Conservation (phyloP, 1,140 invertebrate genomes). For the Asobara japonica region DNA sequence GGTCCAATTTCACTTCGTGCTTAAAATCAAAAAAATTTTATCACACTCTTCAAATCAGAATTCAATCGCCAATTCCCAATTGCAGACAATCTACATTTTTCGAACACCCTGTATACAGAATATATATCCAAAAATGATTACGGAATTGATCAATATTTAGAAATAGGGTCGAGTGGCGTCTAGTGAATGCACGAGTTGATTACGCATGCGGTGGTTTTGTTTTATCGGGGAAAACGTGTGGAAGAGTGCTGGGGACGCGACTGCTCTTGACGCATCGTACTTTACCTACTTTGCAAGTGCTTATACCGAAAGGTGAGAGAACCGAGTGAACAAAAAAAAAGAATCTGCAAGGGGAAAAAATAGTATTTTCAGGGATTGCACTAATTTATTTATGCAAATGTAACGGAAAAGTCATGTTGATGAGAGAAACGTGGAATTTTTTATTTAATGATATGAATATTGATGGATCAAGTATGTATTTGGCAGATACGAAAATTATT, state of each 20-base stretch:
- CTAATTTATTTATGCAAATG: too few relatives aligned
- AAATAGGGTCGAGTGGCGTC: constrained; percentile 48
- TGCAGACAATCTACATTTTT: neutral
- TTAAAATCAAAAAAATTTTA: too few relatives aligned
- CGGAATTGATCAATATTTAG: constrained; percentile 38
- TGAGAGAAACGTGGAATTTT: too few relatives aligned
- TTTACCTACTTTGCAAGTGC: neutral
- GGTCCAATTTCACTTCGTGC: too few relatives aligned
- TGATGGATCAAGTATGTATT: too few relatives aligned
- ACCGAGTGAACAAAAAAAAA: neutral
- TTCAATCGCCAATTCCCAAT: neutral
- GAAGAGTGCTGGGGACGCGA: constrained; percentile 6
- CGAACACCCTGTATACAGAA: too few relatives aligned
- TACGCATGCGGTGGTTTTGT: constrained; percentile 36
- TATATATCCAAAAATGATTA: neutral
- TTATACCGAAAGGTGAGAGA: neutral
- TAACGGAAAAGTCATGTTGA: too few relatives aligned
- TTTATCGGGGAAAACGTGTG: constrained; percentile 11
- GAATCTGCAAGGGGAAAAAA: neutral
- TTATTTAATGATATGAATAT: too few relatives aligned
- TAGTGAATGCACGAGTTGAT: constrained; percentile 35
- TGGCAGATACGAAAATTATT: too few relatives aligned
- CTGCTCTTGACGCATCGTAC: neutral
- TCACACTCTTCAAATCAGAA: too few relatives aligned
- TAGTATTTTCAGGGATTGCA: neutral